Percentiles rank a stretch among this genome's conserved stretches.
Conservation (phyloP, 2,797 vertebrate genomes). For the Enteromius treurensis region DNA sequence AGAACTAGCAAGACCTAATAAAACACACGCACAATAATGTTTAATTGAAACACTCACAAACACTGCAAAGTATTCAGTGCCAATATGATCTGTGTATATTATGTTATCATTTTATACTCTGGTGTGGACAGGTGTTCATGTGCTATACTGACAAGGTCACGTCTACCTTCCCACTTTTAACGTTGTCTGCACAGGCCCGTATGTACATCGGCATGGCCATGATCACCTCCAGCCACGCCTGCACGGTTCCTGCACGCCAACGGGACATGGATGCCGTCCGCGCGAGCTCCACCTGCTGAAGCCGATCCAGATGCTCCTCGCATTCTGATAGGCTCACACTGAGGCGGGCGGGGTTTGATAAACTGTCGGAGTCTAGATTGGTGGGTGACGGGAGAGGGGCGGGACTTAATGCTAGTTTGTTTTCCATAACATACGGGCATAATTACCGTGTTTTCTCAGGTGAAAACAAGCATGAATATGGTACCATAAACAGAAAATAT, state of each 20-base stretch:
- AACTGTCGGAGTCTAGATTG: constrained; percentile 76
- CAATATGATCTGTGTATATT: background rate
- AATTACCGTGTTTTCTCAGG: background rate
- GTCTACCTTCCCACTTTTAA: constrained; percentile 88
- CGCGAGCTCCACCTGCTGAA: constrained; percentile 84
- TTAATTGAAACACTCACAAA: background rate
- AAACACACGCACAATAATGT: constrained; percentile 31
- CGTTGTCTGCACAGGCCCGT: constrained; percentile 83
- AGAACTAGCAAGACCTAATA: constrained; percentile 82
- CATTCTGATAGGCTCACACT: constrained; percentile 84
- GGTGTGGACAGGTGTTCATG: background rate
- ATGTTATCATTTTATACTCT: background rate
- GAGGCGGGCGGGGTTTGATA: constrained; percentile 76
- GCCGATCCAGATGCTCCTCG: constrained; percentile 85
- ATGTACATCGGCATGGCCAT: constrained; percentile 91
- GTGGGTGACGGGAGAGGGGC: constrained; percentile 53
- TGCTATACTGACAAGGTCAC: background rate
- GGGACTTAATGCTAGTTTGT: background rate
- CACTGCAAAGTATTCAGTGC: background rate
- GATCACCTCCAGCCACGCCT: constrained; percentile 90
- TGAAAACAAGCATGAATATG: background rate
- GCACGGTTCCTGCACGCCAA: constrained; percentile 86
- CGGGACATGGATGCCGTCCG: constrained; percentile 84
- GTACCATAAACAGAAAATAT: background rate
- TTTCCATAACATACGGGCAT: background rate